Percentiles rank a stretch among this genome's conserved stretches.
Conservation (phyloP, 2,797 vertebrate genomes). For the Hafferia zeledoni region DNA sequence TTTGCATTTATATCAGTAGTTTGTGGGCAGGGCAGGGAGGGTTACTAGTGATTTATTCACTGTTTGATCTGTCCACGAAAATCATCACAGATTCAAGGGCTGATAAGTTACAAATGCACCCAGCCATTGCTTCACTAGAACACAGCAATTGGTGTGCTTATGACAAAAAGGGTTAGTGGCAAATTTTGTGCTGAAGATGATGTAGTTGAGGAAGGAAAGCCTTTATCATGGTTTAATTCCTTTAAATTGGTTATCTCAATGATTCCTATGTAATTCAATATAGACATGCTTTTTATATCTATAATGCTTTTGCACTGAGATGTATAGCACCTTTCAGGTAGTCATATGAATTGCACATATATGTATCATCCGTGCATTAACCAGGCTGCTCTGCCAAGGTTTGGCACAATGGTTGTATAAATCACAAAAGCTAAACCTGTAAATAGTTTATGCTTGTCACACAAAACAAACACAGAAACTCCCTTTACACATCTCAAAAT, state of each 20-base stretch:
- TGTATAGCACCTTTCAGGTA: not conserved
- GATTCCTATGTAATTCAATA: not conserved
- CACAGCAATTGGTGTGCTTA: not conserved
- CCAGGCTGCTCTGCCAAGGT: not conserved
- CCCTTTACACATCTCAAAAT: not conserved
- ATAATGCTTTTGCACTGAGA: not conserved
- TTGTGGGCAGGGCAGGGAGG: accelerated
- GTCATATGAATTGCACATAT: accelerated
- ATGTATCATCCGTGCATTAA: not conserved
- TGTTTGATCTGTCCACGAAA: not conserved
- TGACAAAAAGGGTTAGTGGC: not conserved
- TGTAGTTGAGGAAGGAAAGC: not conserved
- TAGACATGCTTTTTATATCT: not conserved
- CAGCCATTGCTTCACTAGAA: not conserved
- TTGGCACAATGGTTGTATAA: not conserved
- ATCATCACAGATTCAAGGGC: not conserved
- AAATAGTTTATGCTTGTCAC: not conserved
- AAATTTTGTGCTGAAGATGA: not conserved
- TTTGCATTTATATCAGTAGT: not conserved
- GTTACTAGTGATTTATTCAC: not conserved
- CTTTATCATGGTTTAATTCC: not conserved
- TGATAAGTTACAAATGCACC: not conserved
- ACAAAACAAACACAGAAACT: not conserved
- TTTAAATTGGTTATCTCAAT: not conserved
- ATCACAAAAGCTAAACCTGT: not conserved